Evolutionary conservation across 2,113 vertebrate genomes (phyloP).

Genomic region (Takifugu flavidus): DNA sequence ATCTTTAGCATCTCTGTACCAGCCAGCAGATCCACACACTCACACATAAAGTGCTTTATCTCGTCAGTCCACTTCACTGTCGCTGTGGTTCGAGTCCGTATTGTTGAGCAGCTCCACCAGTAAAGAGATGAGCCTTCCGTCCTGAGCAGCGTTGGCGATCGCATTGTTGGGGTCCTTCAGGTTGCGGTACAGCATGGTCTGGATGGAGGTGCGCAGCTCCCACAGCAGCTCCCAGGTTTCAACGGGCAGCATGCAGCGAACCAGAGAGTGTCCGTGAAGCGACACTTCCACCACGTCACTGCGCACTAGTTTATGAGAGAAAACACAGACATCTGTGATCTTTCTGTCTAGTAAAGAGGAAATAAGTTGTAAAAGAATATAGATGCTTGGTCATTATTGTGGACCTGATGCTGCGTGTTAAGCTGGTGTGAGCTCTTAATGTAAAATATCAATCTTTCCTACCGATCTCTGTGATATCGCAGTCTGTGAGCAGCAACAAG

Average conservation of each 20-base stretch:
- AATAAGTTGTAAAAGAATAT: no score
- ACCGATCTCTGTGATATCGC: constrained; percentile 84
- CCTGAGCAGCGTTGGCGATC: constrained; percentile 61
- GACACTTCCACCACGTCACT: constrained; percentile 82
- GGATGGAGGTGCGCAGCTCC: constrained; percentile 85
- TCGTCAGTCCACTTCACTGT: constrained; percentile 59
- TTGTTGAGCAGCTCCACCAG: constrained; percentile 86
- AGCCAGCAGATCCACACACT: neutral
- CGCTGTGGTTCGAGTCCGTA: constrained; percentile 32
- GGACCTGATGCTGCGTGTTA: no score
- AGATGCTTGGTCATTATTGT: no score
- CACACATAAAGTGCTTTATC: neutral
- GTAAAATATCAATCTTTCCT: neutral
- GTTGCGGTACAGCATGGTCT: constrained; percentile 87
- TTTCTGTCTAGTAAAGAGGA: no score
- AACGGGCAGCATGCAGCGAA: constrained; percentile 80
- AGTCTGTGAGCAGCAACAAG: constrained; percentile 87
- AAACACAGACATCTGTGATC: neutral
- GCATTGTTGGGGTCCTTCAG: constrained; percentile 71
- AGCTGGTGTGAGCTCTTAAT: neutral
- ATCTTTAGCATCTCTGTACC: constrained; percentile 8
- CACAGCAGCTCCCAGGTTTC: constrained; percentile 84
- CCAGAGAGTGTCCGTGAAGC: constrained; percentile 79
- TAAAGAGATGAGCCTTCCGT: constrained; percentile 83
- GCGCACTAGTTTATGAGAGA: constrained; percentile 64